These are phyloP conservation scores for Dioctria rufipes DNA, from an alignment of 2,888 invertebrate species.

Conservation along the genomic window DNA sequence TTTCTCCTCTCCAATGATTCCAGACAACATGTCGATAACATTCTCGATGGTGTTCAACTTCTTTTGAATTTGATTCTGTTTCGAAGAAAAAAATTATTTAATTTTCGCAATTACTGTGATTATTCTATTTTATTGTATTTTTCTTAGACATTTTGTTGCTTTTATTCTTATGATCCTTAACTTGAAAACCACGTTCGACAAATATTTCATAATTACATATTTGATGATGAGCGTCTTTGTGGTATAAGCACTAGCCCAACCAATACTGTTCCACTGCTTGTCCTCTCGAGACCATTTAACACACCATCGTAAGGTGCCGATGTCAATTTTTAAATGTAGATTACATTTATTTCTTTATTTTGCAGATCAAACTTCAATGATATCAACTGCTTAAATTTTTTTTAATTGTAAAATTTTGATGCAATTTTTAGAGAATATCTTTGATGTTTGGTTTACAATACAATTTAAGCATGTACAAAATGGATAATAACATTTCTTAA, in stretches of 20 bases:
- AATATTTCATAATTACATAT: slow-evolving; percentile 1
- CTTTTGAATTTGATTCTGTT: slow-evolving; percentile 70
- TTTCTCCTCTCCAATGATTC: slow-evolving; percentile 83
- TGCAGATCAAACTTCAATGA: slow-evolving; percentile 43
- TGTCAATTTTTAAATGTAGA: slow-evolving; percentile 23
- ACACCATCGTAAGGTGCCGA: no score
- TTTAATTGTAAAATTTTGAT: slow-evolving; percentile 10
- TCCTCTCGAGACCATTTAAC: background rate
- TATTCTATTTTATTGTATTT: slow-evolving; percentile 52
- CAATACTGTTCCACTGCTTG: slow-evolving; percentile 8
- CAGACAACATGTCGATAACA: slow-evolving; percentile 90
- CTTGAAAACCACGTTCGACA: slow-evolving; percentile 36
- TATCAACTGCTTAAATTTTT: background rate
- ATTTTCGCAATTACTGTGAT: background rate
- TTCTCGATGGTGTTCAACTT: slow-evolving; percentile 82
- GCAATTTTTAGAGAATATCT: background rate
- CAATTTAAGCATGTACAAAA: slow-evolving; percentile 46
- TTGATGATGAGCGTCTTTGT: slow-evolving; percentile 27
- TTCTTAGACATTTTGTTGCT: slow-evolving; percentile 54
- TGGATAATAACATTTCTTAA: slow-evolving; percentile 46
- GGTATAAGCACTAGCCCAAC: slow-evolving; percentile 7
- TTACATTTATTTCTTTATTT: background rate
- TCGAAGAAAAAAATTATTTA: slow-evolving; percentile 41
- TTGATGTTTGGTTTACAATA: slow-evolving; percentile 52
- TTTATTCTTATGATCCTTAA: slow-evolving; percentile 54